These are phyloP conservation scores for Ectropis grisescens DNA, from an alignment of 1,140 invertebrate genomes.

Conservation along the genomic window DNA sequence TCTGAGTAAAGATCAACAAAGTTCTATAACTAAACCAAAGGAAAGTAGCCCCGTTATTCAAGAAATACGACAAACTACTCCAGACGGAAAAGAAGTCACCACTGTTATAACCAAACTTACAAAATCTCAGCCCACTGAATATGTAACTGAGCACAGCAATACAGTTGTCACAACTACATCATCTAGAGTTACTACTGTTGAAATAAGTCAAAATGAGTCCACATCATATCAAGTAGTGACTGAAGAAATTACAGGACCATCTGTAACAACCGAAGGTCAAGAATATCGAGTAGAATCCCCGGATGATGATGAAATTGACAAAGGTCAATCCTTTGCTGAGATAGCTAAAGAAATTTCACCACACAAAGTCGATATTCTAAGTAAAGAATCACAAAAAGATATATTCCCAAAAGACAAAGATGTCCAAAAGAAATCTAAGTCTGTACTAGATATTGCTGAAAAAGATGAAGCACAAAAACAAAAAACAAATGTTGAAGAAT, in stretches of 20 bases:
- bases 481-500: constrained; percentile 4
- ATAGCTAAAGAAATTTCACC: background rate
- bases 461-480: constrained; percentile 1
- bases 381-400: constrained; percentile 1
- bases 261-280: constrained; percentile 7
- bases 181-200: constrained; percentile 33
- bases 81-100: constrained; percentile 21
- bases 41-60: constrained; percentile 9
- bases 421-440: constrained; percentile 1
- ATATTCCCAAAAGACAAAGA: background rate
- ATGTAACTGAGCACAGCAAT: constrained; percentile 27
- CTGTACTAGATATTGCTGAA: background rate
- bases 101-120: constrained; percentile 29
- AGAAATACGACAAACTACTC: constrained; percentile 23
- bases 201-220: constrained; percentile 34
- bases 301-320: constrained; percentile 21
- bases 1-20: too few relatives aligned
- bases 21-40: too few relatives aligned
- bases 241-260: constrained; percentile 16
- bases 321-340: constrained; percentile 6
- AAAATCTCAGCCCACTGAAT: constrained; percentile 27
- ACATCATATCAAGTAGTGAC: constrained; percentile 25
- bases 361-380: background rate
- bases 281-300: constrained; percentile 11
- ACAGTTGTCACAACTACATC: constrained; percentile 29